Percentiles rank a stretch among this genome's conserved stretches.
Evolutionary conservation across 2,888 invertebrate species (phyloP).

Genomic region (Sesia apiformis): DNA sequence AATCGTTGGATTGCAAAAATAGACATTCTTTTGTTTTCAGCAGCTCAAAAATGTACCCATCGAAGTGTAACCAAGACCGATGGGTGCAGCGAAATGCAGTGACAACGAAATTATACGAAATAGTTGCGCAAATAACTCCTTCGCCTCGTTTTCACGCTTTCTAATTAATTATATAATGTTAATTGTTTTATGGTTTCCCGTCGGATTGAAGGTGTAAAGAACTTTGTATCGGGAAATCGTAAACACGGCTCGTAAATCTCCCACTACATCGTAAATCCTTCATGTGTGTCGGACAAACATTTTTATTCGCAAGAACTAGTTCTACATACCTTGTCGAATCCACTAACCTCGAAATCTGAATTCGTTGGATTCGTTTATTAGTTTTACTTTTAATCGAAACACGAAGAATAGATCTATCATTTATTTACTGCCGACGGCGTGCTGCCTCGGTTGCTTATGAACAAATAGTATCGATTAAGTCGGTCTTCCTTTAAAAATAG

Average conservation of each 20-base stretch:
- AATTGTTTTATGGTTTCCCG: conserved; percentile 1
- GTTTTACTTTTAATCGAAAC: conserved; percentile 1
- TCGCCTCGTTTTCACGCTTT: conserved; percentile 29
- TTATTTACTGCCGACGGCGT: neutral
- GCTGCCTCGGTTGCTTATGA: neutral
- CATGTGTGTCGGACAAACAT: conserved; percentile 37
- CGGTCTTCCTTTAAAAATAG: conserved; percentile 5
- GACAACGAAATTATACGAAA: neutral
- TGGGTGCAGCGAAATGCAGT: conserved; percentile 6
- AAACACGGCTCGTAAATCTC: conserved; percentile 16
- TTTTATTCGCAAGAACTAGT: conserved; percentile 37
- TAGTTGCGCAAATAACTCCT: neutral
- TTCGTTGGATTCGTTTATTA: conserved; percentile 22
- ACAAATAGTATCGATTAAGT: conserved; percentile 2
- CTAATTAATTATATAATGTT: conserved; percentile 30
- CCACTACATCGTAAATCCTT: conserved; percentile 28
- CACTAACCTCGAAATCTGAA: conserved; percentile 37
- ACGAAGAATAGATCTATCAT: neutral
- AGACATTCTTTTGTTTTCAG: too few species aligned
- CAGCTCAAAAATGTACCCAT: neutral
- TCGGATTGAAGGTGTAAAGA: conserved; percentile 6
- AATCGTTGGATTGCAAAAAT: too few species aligned
- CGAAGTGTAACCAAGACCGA: conserved; percentile 4
- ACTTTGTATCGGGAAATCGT: conserved; percentile 12
- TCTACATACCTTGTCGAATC: conserved; percentile 20